A percentile compares a stretch with the other conserved stretches of the same genome.
Evolutionary conservation across 2,888 invertebrate genomes (phyloP).

Genomic region (Eudemis profundana): DNA sequence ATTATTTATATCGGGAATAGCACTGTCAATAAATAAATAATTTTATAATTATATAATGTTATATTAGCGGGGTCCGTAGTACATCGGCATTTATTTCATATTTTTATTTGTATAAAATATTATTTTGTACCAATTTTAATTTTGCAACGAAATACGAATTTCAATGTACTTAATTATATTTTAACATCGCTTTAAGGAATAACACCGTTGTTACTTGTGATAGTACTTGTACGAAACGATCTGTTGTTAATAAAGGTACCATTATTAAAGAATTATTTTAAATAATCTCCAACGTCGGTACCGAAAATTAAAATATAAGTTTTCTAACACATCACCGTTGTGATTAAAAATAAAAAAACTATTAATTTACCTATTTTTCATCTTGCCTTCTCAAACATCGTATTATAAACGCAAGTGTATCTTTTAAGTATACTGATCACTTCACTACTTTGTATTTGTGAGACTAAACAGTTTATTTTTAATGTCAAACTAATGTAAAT

Average conservation of each 20-base stretch:
- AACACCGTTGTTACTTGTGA: conserved; percentile 59
- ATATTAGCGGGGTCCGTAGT: conserved; percentile 56
- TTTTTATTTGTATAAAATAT: conserved; percentile 46
- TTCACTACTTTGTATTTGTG: conserved; percentile 48
- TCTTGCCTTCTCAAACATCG: not conserved
- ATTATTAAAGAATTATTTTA: conserved; percentile 7
- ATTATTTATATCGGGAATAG: not conserved
- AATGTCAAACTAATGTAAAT: conserved; percentile 65
- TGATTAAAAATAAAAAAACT: conserved; percentile 5
- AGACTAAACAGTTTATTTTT: conserved; percentile 55
- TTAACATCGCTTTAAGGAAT: conserved; percentile 55
- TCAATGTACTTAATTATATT: conserved; percentile 48
- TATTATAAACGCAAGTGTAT: not conserved
- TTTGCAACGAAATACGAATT: conserved; percentile 61
- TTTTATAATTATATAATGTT: not conserved
- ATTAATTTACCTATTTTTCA: not conserved
- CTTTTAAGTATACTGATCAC: not conserved
- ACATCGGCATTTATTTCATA: conserved; percentile 70
- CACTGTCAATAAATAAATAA: not conserved
- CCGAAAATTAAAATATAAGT: conserved; percentile 38
- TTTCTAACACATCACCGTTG: conserved; percentile 40
- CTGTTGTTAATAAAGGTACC: conserved; percentile 15
- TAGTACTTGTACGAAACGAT: conserved; percentile 50
- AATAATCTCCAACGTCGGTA: conserved; percentile 6
- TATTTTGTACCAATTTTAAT: conserved; percentile 50